These are phyloP conservation scores for Bufo gargarizans DNA, from an alignment of 2,113 vertebrate species.

Conservation along the genomic window DNA sequence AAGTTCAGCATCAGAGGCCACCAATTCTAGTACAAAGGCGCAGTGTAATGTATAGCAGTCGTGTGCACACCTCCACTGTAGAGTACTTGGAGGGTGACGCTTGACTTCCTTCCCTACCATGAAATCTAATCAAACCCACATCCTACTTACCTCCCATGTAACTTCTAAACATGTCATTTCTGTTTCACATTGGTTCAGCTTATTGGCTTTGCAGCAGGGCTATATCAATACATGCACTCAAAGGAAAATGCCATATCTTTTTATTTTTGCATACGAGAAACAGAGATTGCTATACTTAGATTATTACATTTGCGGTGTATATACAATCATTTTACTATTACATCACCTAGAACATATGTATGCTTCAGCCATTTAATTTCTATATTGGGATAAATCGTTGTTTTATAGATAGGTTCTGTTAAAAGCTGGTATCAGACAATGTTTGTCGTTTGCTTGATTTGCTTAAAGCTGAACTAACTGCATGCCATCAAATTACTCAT, in stretches of 20 bases:
- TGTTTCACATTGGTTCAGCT: conserved; percentile 55
- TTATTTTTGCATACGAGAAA: conserved; percentile 10
- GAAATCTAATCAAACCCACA: conserved; percentile 53
- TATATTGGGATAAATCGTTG: background rate
- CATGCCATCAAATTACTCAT: background rate
- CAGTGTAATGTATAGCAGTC: conserved; percentile 40
- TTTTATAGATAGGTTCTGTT: background rate
- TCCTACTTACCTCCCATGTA: conserved; percentile 48
- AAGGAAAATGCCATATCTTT: conserved; percentile 15
- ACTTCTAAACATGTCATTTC: conserved; percentile 41
- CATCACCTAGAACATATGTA: background rate
- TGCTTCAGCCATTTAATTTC: background rate
- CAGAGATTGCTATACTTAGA: conserved; percentile 17
- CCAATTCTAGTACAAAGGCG: conserved; percentile 59
- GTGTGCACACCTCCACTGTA: conserved; percentile 37
- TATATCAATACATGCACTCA: conserved; percentile 13
- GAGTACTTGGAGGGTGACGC: conserved; percentile 2
- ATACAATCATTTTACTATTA: conserved; percentile 16
- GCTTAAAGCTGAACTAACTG: background rate
- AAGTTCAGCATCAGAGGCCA: conserved; percentile 43
- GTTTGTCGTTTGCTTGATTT: background rate
- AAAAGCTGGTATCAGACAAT: background rate
- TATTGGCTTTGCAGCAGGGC: conserved; percentile 24
- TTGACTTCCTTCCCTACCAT: conserved; percentile 48
- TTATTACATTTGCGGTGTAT: conserved; percentile 11